Evolutionary conservation across 1,140 invertebrate genomes (phyloP).

Genomic region (Colletes latitarsis): DNA sequence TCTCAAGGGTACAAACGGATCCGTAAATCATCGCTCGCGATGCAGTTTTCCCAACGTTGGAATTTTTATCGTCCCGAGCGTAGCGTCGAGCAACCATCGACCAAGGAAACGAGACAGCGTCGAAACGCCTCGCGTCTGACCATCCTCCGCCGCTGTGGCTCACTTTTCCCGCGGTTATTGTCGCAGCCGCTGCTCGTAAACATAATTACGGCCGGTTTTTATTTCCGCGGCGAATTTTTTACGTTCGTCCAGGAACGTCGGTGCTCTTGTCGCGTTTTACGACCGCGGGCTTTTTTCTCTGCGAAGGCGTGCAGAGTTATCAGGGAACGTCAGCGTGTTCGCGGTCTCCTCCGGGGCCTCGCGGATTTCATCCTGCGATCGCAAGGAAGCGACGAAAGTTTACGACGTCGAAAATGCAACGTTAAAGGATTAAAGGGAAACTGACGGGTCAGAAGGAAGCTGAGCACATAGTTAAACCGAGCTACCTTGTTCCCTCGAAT

Average conservation of each 20-base stretch:
- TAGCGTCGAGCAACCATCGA: background rate
- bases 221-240: slow-evolving; percentile 49
- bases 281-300: slow-evolving; percentile 51
- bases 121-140: slow-evolving; percentile 13
- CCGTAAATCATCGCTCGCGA: slow-evolving; percentile 11
- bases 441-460: background rate
- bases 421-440: background rate
- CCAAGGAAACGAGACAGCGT: background rate
- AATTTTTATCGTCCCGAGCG: slow-evolving; percentile 37
- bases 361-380: no score
- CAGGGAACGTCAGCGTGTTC: slow-evolving; percentile 30
- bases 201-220: slow-evolving; percentile 67
- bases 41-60: slow-evolving; percentile 10
- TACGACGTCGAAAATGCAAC: background rate
- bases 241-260: slow-evolving; percentile 44
- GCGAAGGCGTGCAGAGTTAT: slow-evolving; percentile 57
- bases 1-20: background rate
- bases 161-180: slow-evolving; percentile 57
- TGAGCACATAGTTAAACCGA: background rate
- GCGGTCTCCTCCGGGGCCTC: background rate
- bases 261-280: slow-evolving; percentile 54
- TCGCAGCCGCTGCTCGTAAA: slow-evolving; percentile 66
- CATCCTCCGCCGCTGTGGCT: slow-evolving; percentile 42
- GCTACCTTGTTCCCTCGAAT: no score
- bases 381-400: background rate